A percentile compares a stretch with the other conserved stretches of the same genome.
Conservation (phyloP, 2,797 vertebrate genomes). For the Pelodytes ibericus region DNA sequence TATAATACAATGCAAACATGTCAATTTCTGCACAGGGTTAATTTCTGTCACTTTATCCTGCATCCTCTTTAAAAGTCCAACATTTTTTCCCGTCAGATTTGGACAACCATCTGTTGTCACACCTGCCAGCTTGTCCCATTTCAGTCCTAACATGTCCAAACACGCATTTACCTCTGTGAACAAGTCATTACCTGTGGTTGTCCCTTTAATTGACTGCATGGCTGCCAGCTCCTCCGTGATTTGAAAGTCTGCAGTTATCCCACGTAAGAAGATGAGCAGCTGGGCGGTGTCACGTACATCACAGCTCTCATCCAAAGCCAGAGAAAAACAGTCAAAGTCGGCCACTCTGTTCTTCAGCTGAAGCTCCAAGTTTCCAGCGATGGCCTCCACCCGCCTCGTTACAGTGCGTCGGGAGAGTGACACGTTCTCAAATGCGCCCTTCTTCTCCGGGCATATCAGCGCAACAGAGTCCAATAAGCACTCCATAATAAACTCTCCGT, state of each 20-base stretch:
- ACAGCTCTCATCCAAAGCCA: constrained; percentile 23
- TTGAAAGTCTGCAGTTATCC: background rate
- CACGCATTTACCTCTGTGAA: constrained; percentile 31
- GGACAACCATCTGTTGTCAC: background rate
- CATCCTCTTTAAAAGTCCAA: constrained; percentile 3
- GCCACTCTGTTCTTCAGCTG: constrained; percentile 2
- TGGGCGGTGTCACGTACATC: background rate
- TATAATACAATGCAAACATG: background rate
- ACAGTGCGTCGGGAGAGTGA: background rate
- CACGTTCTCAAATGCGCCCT: background rate
- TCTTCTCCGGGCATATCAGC: constrained; percentile 18
- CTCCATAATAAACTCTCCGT: constrained; percentile 5
- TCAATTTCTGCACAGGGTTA: background rate
- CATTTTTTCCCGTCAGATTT: constrained; percentile 4
- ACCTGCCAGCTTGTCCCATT: constrained; percentile 18
- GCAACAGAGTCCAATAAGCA: constrained; percentile 12
- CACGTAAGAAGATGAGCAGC: background rate
- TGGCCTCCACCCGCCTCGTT: constrained; percentile 11
- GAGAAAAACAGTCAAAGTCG: background rate
- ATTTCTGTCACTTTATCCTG: constrained; percentile 6
- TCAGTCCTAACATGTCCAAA: constrained; percentile 20
- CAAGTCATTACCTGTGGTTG: constrained; percentile 19
- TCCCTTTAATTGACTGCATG: constrained; percentile 19
- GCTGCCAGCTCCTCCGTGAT: constrained; percentile 16
- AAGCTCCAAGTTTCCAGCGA: constrained; percentile 3